Conservation (phyloP, 2,113 vertebrate genomes). For the Mionectes macconnelli region DNA sequence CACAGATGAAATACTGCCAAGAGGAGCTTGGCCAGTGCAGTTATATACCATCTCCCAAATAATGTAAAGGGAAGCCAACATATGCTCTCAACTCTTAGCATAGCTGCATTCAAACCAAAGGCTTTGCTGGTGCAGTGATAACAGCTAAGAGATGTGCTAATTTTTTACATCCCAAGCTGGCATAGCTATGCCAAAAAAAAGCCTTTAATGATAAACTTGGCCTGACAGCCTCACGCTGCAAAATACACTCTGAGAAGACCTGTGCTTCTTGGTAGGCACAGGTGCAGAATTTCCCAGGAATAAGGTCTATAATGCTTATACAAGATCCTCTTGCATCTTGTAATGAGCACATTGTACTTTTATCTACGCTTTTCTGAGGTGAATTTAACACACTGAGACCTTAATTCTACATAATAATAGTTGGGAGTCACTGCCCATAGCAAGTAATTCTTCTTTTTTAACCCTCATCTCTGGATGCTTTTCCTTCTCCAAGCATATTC, state of each 20-base stretch:
- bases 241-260: background rate
- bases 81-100: conserved; percentile 10
- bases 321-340: background rate
- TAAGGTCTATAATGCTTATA: background rate
- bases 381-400: background rate
- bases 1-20: conserved; percentile 30
- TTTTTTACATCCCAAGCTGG: conserved; percentile 9
- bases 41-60: background rate
- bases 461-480: background rate
- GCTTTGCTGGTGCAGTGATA: background rate
- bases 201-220: background rate
- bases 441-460: background rate
- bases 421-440: background rate
- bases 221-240: background rate
- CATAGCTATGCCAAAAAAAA: background rate
- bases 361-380: background rate
- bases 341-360: background rate
- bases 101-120: conserved; percentile 1
- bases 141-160: background rate
- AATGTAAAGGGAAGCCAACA: background rate
- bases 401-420: background rate
- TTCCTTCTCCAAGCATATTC: background rate
- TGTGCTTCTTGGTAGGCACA: background rate
- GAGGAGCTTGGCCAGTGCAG: background rate
- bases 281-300: background rate